These are phyloP conservation scores for Cryptocheilus praepositus DNA, from an alignment of 2,888 invertebrate species.

Conservation along the genomic window DNA sequence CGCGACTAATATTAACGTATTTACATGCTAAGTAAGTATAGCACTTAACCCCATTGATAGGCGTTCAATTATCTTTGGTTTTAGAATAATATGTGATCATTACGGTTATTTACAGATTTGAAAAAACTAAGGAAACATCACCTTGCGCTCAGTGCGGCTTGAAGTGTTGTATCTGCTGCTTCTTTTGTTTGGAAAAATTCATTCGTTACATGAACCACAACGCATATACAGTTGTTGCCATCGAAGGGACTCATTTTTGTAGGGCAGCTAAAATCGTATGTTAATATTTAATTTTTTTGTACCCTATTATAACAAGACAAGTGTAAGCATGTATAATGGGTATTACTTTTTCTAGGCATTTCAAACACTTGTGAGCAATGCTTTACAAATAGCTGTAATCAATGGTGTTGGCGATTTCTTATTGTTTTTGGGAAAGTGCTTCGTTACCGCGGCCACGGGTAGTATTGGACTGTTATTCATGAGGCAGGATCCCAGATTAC, in stretches of 20 bases:
- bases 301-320: conserved; percentile 6
- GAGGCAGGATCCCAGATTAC: conserved; percentile 83
- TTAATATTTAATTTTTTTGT: conserved; percentile 31
- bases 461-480: conserved; percentile 86
- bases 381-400: conserved; percentile 91
- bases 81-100: conserved; percentile 1
- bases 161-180: conserved; percentile 91
- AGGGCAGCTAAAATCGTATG: conserved; percentile 91
- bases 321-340: conserved; percentile 9
- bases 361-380: conserved; percentile 87
- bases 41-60: conserved; percentile 10
- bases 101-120: conserved; percentile 77
- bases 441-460: conserved; percentile 89
- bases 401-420: conserved; percentile 96
- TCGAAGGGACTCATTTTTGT: conserved; percentile 93
- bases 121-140: conserved; percentile 82
- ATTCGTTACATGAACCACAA: conserved; percentile 95
- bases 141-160: conserved; percentile 85
- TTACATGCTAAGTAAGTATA: conserved; percentile 89
- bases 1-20: conserved; percentile 91
- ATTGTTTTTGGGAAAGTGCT: conserved; percentile 90
- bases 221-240: conserved; percentile 95
- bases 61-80: conserved; percentile 3
- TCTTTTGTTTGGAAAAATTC: conserved; percentile 93
- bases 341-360: conserved; percentile 87